Evolutionary conservation across 37 sponge, comb jelly and placozoan species (phyloP).

Genomic region (Diacarnus erythraeanus): DNA sequence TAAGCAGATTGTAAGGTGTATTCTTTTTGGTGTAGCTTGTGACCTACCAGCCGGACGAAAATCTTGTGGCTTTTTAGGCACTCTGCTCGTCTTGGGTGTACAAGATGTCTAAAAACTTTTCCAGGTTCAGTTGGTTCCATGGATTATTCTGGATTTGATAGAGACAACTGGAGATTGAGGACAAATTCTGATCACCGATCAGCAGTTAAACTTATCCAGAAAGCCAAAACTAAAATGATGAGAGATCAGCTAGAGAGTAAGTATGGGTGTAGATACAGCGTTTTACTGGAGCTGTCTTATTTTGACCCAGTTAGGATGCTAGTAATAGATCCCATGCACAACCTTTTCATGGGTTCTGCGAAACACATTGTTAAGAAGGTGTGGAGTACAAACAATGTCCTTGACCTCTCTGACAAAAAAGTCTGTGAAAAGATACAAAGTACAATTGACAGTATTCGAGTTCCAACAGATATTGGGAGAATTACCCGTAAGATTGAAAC

Average conservation of each 20-base stretch:
- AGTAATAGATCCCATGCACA: no score
- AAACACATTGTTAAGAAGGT: conserved; percentile 48
- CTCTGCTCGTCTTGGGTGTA: conserved; percentile 44
- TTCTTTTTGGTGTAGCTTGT: conserved; percentile 19
- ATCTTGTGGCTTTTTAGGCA: conserved; percentile 39
- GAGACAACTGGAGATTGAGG: no score
- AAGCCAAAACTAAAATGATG: no score
- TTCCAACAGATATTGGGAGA: conserved; percentile 51
- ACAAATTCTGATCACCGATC: no score
- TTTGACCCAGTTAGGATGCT: no score
- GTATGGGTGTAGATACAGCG: conserved; percentile 32
- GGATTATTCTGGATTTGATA: no score
- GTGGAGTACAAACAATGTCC: no score
- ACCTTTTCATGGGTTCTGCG: conserved; percentile 70
- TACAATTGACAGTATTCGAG: conserved; percentile 17
- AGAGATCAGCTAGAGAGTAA: not conserved
- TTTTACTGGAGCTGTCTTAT: no score
- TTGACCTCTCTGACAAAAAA: no score
- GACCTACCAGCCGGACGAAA: conserved; percentile 48
- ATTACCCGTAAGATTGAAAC: conserved; percentile 53
- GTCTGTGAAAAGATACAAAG: conserved; percentile 1
- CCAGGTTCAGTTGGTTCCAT: not conserved
- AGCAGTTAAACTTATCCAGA: no score
- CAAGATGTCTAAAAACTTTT: conserved; percentile 13
- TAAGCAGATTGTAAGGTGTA: conserved; percentile 1